A percentile compares a stretch with the other conserved stretches of the same genome.
phyloP scores from a whole-genome alignment of 2,797 vertebrate species.

The Cichlasoma orientale region DNA sequence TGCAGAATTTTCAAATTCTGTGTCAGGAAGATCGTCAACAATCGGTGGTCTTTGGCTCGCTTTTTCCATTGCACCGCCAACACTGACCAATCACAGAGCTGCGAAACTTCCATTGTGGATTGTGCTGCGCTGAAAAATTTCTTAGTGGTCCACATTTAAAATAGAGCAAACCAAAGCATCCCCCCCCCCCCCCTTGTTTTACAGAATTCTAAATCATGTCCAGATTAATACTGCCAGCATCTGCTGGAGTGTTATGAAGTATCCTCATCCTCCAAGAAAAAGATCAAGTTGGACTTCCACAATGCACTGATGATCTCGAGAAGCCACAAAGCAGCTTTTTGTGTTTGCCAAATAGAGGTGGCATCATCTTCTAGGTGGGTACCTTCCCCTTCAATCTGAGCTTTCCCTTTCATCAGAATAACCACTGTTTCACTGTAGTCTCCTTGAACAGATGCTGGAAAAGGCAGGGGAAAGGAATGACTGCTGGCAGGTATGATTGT shows the following conservation, averaged over 20 bases:
- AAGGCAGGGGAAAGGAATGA: conserved; percentile 45
- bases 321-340: conserved; percentile 2
- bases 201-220: conserved; percentile 1
- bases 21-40: conserved; percentile 44
- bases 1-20: conserved; percentile 15
- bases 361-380: conserved; percentile 55
- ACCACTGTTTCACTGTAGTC: conserved; percentile 56
- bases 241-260: conserved; percentile 38
- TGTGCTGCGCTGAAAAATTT: conserved; percentile 12
- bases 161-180: neutral
- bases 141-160: conserved; percentile 18
- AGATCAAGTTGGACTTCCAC: conserved; percentile 37
- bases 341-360: conserved; percentile 39
- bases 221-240: conserved; percentile 23
- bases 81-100: conserved; percentile 40
- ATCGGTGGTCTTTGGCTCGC: conserved; percentile 27
- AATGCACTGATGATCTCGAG: conserved; percentile 42
- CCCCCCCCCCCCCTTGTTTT: neutral
- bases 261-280: conserved; percentile 37
- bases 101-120: conserved; percentile 16
- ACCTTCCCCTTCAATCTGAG: conserved; percentile 55
- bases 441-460: conserved; percentile 56
- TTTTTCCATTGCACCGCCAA: conserved; percentile 13
- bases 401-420: conserved; percentile 61
- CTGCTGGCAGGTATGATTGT: conserved; percentile 80